These are phyloP conservation scores for Macrobrachium rosenbergii DNA, from an alignment of 1,140 invertebrate genomes.

Conservation along the genomic window DNA sequence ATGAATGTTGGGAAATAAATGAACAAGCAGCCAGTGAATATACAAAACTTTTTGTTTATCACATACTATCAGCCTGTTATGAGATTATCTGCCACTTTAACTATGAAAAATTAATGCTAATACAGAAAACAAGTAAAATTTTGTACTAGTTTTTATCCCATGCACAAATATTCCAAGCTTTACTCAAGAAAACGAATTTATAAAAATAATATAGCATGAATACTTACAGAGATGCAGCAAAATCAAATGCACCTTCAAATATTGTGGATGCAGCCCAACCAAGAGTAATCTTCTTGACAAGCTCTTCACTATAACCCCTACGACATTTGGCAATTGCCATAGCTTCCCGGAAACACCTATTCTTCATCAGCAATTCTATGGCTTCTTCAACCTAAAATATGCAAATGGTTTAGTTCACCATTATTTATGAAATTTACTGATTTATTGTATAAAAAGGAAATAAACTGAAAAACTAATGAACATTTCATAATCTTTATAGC, in stretches of 20 bases:
- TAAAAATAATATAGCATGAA: not conserved
- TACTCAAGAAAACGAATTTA: not conserved
- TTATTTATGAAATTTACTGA: no score
- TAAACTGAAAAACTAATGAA: no score
- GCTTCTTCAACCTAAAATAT: constrained; percentile 43
- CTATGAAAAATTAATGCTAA: no score
- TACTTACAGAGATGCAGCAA: constrained; percentile 52
- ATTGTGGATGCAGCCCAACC: constrained; percentile 29
- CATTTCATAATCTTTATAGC: no score
- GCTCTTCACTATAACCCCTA: constrained; percentile 27
- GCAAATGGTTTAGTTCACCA: not conserved
- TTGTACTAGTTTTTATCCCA: not conserved
- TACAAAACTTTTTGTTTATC: no score
- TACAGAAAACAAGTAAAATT: not conserved
- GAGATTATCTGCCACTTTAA: no score
- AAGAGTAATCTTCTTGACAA: constrained; percentile 28
- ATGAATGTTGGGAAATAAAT: no score
- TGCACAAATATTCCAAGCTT: not conserved
- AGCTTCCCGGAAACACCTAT: constrained; percentile 48
- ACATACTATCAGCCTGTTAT: no score
- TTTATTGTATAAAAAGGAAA: no score
- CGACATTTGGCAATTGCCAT: constrained; percentile 47
- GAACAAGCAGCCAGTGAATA: no score
- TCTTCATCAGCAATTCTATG: constrained; percentile 40
- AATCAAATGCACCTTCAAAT: constrained; percentile 51